A percentile compares a stretch with the other conserved stretches of the same genome.
Conservation (phyloP, 1,140 invertebrate species). For the Eumaeus atala region DNA sequence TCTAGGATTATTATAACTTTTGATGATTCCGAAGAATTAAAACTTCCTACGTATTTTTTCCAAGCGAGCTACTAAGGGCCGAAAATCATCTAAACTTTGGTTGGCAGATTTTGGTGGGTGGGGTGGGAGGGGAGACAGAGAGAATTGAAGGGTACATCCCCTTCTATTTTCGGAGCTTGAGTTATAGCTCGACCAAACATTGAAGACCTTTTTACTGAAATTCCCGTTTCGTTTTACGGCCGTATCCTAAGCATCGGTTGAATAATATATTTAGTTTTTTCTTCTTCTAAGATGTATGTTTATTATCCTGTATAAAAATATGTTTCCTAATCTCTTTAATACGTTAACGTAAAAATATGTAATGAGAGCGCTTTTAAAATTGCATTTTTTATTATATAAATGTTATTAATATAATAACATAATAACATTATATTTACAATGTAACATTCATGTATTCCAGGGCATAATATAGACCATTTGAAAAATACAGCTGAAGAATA, state of each 20-base stretch:
- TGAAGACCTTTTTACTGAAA: conserved; percentile 68
- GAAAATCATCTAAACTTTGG: conserved; percentile 49
- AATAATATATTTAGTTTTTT: conserved; percentile 48
- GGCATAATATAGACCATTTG: no score
- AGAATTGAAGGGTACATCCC: conserved; percentile 40
- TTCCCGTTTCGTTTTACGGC: conserved; percentile 64
- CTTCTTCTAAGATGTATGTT: conserved; percentile 6
- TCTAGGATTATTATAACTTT: no score
- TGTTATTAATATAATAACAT: no score
- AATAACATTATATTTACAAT: no score
- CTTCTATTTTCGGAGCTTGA: conserved; percentile 65
- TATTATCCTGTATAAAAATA: neutral
- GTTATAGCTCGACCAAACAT: conserved; percentile 65
- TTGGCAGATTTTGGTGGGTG: conserved; percentile 26
- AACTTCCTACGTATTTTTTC: conserved; percentile 43
- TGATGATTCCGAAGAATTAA: conserved; percentile 15
- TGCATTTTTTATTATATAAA: no score
- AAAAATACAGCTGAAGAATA: no score
- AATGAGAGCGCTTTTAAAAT: no score
- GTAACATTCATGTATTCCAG: no score
- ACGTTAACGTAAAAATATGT: no score
- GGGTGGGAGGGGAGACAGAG: conserved; percentile 23
- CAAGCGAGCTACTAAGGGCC: conserved; percentile 47
- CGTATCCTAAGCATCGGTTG: conserved; percentile 51
- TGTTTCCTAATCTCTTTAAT: neutral